Evolutionary conservation across 1,140 invertebrate genomes (phyloP), one percentile per base, ranked within the genome.

Genomic region (Ceratina japonica): DNA sequence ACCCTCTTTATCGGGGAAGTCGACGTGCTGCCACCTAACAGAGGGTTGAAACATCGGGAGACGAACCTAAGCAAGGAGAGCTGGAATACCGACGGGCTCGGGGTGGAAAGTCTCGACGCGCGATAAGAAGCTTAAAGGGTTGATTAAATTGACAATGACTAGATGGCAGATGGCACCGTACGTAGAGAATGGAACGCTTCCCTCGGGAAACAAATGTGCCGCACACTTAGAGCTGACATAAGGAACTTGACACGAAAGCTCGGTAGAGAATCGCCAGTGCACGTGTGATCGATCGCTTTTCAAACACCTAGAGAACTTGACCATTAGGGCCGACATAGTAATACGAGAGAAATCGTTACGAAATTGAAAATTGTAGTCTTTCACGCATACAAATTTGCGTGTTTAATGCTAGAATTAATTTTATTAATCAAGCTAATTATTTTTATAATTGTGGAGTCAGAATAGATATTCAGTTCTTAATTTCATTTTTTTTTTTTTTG

Each of bases 1-100:
- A 7, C 3, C 52, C 56, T 24, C 12, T 18, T 83, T 83, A 80
- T 68, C 81, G 51, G 7, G 63, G 2, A 44, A 65, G 49, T 65
- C 59, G 13, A 8, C 1, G 22, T 77, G 61, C 68, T 59, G 83
- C 83, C 83, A 84, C 12, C 83, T 84, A 31, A 44, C 73, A 64
- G 78, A 62, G 82, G 83, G 83, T 84, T 27, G 63, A 49, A 76
- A 51, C 27, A 72, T 37, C 56, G 22, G 12, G 18, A 76, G 27
- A n/a, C 7, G 59, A 49, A 78, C 81, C 61, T 59, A 59, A 84
- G 22, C 56, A 76, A 59, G 18, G 63, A 37, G 51, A 58, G 22
- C 24, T 44, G 2, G 31, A 13, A 16, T 84, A 84, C 82, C 83
- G 82, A 75, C 78, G 51, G 82, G 13, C 8, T 22, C 2, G 24